These are phyloP conservation scores for Melieria omissa DNA, from an alignment of 2,888 invertebrate species.

Conservation along the genomic window DNA sequence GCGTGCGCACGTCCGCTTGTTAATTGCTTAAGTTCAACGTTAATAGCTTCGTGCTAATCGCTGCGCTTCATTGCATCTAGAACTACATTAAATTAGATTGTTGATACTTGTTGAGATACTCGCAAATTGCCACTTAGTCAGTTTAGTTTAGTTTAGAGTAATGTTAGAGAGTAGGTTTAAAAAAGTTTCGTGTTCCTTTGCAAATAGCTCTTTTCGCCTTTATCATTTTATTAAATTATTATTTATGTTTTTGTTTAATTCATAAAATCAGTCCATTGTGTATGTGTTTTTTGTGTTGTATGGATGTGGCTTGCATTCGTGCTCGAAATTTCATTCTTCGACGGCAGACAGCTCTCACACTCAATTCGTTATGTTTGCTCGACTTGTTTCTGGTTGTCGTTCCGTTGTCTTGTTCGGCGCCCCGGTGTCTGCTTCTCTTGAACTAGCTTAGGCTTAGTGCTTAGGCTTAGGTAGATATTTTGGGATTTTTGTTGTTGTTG, in stretches of 20 bases:
- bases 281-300: constrained; percentile 39
- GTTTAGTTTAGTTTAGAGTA: no score
- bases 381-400: constrained; percentile 17
- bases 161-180: constrained; percentile 16
- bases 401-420: constrained; percentile 10
- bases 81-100: no score
- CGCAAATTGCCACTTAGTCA: no score
- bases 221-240: no score
- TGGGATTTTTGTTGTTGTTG: background rate
- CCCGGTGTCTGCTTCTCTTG: constrained; percentile 1
- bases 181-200: constrained; percentile 1
- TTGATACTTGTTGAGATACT: no score
- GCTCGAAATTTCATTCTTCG: constrained; percentile 1
- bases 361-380: background rate
- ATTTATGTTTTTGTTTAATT: constrained; percentile 40
- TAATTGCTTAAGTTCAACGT: no score
- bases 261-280: constrained; percentile 52
- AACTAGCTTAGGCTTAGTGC: background rate
- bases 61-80: no score
- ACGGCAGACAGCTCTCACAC: background rate
- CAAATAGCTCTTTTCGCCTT: background rate
- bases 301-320: constrained; percentile 1
- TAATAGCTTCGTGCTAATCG: no score
- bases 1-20: no score
- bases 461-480: background rate